phyloP scores from a whole-genome alignment of 2,113 vertebrate genomes.

The Zeus faber region DNA sequence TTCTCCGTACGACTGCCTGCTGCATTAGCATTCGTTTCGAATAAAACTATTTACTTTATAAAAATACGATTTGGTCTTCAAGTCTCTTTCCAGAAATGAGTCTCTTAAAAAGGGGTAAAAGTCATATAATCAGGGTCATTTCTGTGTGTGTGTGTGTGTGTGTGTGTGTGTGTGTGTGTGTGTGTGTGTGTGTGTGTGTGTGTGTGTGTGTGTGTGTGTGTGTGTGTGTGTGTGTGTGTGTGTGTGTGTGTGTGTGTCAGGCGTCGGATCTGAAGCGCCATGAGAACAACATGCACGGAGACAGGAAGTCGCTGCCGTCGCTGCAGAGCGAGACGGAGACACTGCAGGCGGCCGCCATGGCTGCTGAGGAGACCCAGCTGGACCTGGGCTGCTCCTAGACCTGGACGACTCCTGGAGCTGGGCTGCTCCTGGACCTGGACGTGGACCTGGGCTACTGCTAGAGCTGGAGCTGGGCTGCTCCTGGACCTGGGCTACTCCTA shows the following conservation, averaged over 20 bases:
- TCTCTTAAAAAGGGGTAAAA: too few relatives aligned
- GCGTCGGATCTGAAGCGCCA: slow-evolving; percentile 67
- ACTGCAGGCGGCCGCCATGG: slow-evolving; percentile 65
- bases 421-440: background rate
- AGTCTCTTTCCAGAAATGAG: too few relatives aligned
- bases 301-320: slow-evolving; percentile 42
- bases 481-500: too few relatives aligned
- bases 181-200: slow-evolving; percentile 2
- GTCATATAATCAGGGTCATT: too few relatives aligned
- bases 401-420: background rate
- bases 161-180: slow-evolving; percentile 5
- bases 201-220: slow-evolving; percentile 18
- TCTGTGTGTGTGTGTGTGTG: background rate
- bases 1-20: too few relatives aligned
- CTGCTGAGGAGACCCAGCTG: slow-evolving; percentile 65
- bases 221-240: slow-evolving; percentile 12
- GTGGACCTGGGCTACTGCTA: background rate
- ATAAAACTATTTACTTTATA: too few relatives aligned
- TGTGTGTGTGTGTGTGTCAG: slow-evolving; percentile 35
- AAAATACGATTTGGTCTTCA: too few relatives aligned
- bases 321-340: slow-evolving; percentile 63
- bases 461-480: background rate
- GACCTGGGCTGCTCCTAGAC: slow-evolving; percentile 53
- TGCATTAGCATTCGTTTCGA: too few relatives aligned
- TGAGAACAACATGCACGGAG: slow-evolving; percentile 72